These are phyloP conservation scores for Ennomos fuscantarius DNA, from an alignment of 2,888 invertebrate genomes.

Conservation along the genomic window DNA sequence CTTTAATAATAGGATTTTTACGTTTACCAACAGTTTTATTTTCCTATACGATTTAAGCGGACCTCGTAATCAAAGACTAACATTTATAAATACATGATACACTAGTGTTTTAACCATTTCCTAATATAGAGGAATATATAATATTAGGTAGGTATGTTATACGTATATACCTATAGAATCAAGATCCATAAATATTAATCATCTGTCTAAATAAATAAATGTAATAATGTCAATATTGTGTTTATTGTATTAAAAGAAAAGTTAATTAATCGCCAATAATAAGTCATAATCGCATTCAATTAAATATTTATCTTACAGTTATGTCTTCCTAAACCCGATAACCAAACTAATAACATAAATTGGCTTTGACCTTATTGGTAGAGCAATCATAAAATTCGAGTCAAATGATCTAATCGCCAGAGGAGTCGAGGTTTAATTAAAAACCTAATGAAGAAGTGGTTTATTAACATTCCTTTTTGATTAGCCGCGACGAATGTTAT, in stretches of 20 bases:
- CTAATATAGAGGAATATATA: too few relatives aligned
- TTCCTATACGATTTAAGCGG: too few relatives aligned
- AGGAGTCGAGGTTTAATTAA: slow-evolving; percentile 43
- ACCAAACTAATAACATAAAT: slow-evolving; percentile 33
- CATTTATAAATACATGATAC: too few relatives aligned
- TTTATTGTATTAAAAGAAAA: background rate
- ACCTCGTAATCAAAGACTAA: too few relatives aligned
- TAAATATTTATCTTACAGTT: slow-evolving; percentile 28
- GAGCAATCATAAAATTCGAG: slow-evolving; percentile 39
- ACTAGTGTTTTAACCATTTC: background rate
- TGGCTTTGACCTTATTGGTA: slow-evolving; percentile 41
- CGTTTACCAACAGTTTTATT: too few relatives aligned
- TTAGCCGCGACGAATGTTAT: slow-evolving; percentile 52
- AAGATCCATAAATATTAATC: too few relatives aligned
- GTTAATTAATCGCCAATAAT: slow-evolving; percentile 1
- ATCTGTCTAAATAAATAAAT: too few relatives aligned
- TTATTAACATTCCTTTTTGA: slow-evolving; percentile 51
- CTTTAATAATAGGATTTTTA: too few relatives aligned
- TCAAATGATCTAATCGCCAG: slow-evolving; percentile 34
- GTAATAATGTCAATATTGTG: too few relatives aligned
- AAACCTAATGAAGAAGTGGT: slow-evolving; percentile 47
- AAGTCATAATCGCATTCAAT: slow-evolving; percentile 9
- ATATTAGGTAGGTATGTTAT: too few relatives aligned
- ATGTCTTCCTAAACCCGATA: slow-evolving; percentile 30
- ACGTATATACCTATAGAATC: too few relatives aligned